A percentile compares a stretch with the other conserved stretches of the same genome.
Evolutionary conservation across 2,797 vertebrate species (phyloP).

Genomic region (Adrianichthys oophorus): DNA sequence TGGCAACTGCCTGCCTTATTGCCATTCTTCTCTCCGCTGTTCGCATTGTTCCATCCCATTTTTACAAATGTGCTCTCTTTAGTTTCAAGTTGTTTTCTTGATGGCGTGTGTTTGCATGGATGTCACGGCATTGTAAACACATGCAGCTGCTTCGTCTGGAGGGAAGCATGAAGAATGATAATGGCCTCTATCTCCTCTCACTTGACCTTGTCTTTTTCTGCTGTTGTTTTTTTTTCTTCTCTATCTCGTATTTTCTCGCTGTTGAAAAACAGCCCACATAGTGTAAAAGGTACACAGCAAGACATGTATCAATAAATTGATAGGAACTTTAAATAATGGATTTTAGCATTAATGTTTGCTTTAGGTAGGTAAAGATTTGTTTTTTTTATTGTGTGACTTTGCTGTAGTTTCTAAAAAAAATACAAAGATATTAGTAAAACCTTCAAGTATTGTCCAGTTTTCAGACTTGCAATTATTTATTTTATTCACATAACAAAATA

Average conservation of each 20-base stretch:
- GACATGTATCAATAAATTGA: conserved; percentile 13
- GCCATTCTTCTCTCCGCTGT: conserved; percentile 58
- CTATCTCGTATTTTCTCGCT: conserved; percentile 21
- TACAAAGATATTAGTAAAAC: too few relatives aligned
- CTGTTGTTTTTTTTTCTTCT: conserved; percentile 4
- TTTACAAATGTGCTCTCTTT: conserved; percentile 16
- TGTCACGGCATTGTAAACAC: conserved; percentile 45
- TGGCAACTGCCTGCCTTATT: conserved; percentile 67
- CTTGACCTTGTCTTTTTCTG: conserved; percentile 56
- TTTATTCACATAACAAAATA: too few relatives aligned
- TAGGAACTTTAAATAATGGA: conserved; percentile 1
- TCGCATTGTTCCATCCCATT: conserved; percentile 36
- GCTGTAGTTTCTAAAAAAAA: too few relatives aligned
- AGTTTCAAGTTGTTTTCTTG: conserved; percentile 31
- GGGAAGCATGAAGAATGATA: conserved; percentile 38
- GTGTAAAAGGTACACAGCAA: conserved; percentile 28
- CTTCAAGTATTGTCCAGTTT: too few relatives aligned
- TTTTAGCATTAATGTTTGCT: too few relatives aligned
- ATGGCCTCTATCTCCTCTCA: conserved; percentile 42
- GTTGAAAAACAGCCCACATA: conserved; percentile 24
- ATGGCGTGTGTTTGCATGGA: conserved; percentile 31
- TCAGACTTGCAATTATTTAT: too few relatives aligned
- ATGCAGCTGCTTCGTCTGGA: conserved; percentile 44
- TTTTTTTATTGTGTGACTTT: too few relatives aligned
- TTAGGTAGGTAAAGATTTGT: too few relatives aligned